Base-by-base conservation (phyloP, 35 echinoderm and acorn worm species). In the Amphiura filiformis region DNA sequence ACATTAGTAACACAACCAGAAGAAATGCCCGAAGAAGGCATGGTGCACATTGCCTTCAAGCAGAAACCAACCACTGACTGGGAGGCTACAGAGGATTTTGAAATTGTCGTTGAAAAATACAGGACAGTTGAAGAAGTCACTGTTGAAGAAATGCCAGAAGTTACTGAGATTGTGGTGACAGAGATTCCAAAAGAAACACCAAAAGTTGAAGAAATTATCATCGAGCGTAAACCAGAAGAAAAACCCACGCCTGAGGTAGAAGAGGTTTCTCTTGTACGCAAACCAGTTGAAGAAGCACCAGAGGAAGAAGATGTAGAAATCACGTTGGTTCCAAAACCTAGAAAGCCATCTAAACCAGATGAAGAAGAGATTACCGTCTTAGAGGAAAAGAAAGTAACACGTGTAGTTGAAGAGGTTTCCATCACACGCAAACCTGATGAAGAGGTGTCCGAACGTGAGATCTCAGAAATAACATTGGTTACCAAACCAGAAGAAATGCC, bases 1-100 rank as follows among this genome's bases (percentile, higher is more conserved):
- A 88, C 65, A 32, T 22, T 78, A 23, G 65, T 15, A 39, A 78
- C 65, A 31, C 77, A 78, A 42, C 64, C 85, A 26, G 65, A 86
- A 86, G 57, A 86, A 76, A 47, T 40, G 31, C 33, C 20, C 15
- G 75, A 78, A 78, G 44, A 52, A 38, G 38, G 20, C 18, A 82
- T 42, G 37, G 37, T 31, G 35, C 30, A 31, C 13, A 31, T 39
- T 1, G 37, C 38, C 23, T 41, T 82, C 1, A 37, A 9, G 14
- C 38, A 40, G 33, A 82, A 47, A 31, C 34, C 35, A n/a, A 11
- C 35, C 23, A 82, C n/a, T 39, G n/a, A 42, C 0, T 47, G 15
- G 1, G 30, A 42, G 30, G 61, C 61, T 70, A 1, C 61, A 70
- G 61, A 70, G 26, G 61, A 70, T 3, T 70, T 70, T 70, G 44